Evolutionary conservation across 2,888 invertebrate genomes (phyloP).

Genomic region (Coelinius sp.): DNA sequence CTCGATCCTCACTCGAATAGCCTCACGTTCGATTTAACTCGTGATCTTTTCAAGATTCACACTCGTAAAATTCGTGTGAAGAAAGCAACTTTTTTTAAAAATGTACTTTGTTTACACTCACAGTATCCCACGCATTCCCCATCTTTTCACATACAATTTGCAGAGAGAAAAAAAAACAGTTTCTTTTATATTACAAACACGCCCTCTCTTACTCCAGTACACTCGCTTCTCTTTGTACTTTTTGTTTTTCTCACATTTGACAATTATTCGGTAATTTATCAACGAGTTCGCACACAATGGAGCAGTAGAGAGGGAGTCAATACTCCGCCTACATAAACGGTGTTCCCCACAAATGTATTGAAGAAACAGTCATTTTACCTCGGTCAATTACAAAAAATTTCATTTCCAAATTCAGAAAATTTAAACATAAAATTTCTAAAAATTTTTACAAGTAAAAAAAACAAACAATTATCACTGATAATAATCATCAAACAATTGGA

Average conservation of each 20-base stretch:
- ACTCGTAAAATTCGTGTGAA: constrained; percentile 32
- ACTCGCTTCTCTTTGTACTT: constrained; percentile 41
- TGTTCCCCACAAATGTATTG: constrained; percentile 37
- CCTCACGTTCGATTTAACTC: constrained; percentile 24
- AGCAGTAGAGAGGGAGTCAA: constrained; percentile 40
- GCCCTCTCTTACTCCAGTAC: constrained; percentile 26
- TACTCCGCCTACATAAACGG: constrained; percentile 44
- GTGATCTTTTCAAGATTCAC: constrained; percentile 22
- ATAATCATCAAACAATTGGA: constrained; percentile 50
- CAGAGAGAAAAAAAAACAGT: constrained; percentile 7
- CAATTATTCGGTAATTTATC: constrained; percentile 72
- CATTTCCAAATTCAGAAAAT: not conserved
- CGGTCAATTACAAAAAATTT: not conserved
- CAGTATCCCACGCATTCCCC: constrained; percentile 35
- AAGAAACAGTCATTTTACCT: not conserved
- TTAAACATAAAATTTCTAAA: not conserved
- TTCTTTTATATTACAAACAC: constrained; percentile 30
- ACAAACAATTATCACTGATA: constrained; percentile 14
- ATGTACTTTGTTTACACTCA: constrained; percentile 42
- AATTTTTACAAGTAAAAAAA: constrained; percentile 21
- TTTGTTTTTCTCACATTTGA: constrained; percentile 62
- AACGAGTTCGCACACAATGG: constrained; percentile 68
- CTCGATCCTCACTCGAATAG: constrained; percentile 1
- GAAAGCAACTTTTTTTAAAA: not conserved
- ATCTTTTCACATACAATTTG: constrained; percentile 16